Base-by-base conservation (phyloP, 2,888 invertebrate species). In the Patella caerulea region DNA sequence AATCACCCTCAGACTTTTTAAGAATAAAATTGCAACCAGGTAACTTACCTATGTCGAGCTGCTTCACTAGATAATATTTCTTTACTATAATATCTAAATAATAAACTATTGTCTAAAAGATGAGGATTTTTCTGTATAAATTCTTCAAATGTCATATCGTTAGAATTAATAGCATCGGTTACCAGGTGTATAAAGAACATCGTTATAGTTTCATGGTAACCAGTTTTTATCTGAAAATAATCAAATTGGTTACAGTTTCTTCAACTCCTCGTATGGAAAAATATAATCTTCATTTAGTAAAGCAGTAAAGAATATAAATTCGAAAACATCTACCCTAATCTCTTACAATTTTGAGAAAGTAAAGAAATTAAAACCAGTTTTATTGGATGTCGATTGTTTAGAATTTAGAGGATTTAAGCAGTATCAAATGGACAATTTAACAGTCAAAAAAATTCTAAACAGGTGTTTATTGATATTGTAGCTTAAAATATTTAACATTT, bases 151-250 rank as follows among this genome's bases (percentile, higher is more conserved):
- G 85, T 83, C 1, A 24, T 24, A 24, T 75, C 74, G 15, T 71
- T 75, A n/a, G 80, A 79, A 56, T 83, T 75, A 7, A 90, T 80
- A 52, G 89, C 90, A 76, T 86, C 85, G 7, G 85, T 82, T 3
- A 91, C 86, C 75, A 88, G 79, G 77, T 88, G 85, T 72, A 89
- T 88, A 83, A 88, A 91, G 79, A 90, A 91, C 84, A 85, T 86
- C 3, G 91, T 91, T 75, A 91, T 88, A 9, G 91, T 91, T 79
- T 91, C 91, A 80, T 89, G 87, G 81, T 90, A 91, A 7, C 89
- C 89, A n/a, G 85, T 84, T 72, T 86, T 85, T 9, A 89, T 84
- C 88, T 89, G 83, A 76, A 86, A 45, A 79, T 45, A 72, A 11
- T 53, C n/a, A 55, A 74, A 24, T 52, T 45, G 9, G 45, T 45